phyloP scores from a whole-genome alignment of 1,140 invertebrate genomes.

The Batillaria attramentaria region DNA sequence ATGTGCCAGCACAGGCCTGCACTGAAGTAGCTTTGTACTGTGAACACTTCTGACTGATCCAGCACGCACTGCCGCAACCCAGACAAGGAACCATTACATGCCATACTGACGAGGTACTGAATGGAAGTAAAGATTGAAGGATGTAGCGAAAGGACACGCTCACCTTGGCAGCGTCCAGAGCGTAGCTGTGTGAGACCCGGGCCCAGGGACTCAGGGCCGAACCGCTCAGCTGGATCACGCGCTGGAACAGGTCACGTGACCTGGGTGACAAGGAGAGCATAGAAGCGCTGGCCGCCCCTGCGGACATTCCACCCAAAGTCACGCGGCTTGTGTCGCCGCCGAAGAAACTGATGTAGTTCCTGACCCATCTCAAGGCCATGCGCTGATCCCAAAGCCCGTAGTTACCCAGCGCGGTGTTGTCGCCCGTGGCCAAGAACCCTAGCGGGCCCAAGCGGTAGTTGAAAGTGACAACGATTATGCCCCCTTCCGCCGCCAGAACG shows the following conservation, averaged over 20 bases:
- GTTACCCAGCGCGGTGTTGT: slow-evolving; percentile 44
- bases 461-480: slow-evolving; percentile 73
- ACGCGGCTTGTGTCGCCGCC: slow-evolving; percentile 89
- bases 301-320: slow-evolving; percentile 92
- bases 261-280: slow-evolving; percentile 56
- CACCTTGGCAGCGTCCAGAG: slow-evolving; percentile 11
- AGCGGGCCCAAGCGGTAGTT: slow-evolving; percentile 74
- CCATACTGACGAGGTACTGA: too few relatives aligned
- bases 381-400: slow-evolving; percentile 61
- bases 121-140: background rate
- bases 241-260: slow-evolving; percentile 33
- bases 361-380: slow-evolving; percentile 71
- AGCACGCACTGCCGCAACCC: too few relatives aligned
- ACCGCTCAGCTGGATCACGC: slow-evolving; percentile 29
- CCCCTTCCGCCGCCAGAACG: slow-evolving; percentile 61
- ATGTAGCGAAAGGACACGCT: background rate
- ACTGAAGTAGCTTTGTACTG: too few relatives aligned
- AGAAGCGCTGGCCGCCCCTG: slow-evolving; percentile 78
- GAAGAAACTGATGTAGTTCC: slow-evolving; percentile 77
- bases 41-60: too few relatives aligned
- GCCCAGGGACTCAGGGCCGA: slow-evolving; percentile 28
- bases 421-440: slow-evolving; percentile 76
- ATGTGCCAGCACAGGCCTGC: too few relatives aligned
- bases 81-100: too few relatives aligned
- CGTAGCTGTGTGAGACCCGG: background rate